phyloP scores from a whole-genome alignment of 2,113 vertebrate species.

The Pachycephala philippinensis region DNA sequence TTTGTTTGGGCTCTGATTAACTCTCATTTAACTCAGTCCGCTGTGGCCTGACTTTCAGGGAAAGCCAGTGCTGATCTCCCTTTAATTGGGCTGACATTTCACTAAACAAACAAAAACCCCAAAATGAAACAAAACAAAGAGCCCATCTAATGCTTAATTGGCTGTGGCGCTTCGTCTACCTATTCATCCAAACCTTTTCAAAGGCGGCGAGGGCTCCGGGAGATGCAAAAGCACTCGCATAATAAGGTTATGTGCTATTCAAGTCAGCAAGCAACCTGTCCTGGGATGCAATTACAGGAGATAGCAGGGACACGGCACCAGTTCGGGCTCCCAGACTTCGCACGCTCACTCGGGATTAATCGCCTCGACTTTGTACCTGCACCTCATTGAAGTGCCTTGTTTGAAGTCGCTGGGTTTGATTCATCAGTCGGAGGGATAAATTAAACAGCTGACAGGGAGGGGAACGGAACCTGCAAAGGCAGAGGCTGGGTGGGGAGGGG shows the following conservation, averaged over 20 bases:
- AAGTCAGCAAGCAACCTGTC: conserved; percentile 10
- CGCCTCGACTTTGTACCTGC: conserved; percentile 44
- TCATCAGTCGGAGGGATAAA: conserved; percentile 20
- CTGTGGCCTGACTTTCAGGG: background rate
- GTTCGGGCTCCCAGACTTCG: background rate
- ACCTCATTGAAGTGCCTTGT: conserved; percentile 25
- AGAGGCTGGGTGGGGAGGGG: background rate
- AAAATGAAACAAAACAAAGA: conserved; percentile 66
- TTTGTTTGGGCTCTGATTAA: background rate
- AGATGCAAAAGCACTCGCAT: conserved; percentile 10
- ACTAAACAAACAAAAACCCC: conserved; percentile 71
- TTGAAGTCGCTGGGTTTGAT: conserved; percentile 32
- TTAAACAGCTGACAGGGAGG: conserved; percentile 12
- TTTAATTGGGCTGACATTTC: conserved; percentile 76
- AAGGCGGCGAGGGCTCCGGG: conserved; percentile 15
- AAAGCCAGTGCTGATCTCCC: background rate
- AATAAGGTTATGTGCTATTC: conserved; percentile 56
- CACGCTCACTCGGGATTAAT: background rate
- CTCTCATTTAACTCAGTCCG: background rate
- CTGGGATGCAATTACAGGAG: conserved; percentile 13
- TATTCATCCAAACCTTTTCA: conserved; percentile 29
- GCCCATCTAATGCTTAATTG: conserved; percentile 55
- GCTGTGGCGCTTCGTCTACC: conserved; percentile 24
- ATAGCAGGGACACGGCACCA: background rate
- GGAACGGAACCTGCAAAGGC: background rate